Base-by-base conservation (phyloP, 2,797 vertebrate species). In the Euphonia xanthogaster region DNA sequence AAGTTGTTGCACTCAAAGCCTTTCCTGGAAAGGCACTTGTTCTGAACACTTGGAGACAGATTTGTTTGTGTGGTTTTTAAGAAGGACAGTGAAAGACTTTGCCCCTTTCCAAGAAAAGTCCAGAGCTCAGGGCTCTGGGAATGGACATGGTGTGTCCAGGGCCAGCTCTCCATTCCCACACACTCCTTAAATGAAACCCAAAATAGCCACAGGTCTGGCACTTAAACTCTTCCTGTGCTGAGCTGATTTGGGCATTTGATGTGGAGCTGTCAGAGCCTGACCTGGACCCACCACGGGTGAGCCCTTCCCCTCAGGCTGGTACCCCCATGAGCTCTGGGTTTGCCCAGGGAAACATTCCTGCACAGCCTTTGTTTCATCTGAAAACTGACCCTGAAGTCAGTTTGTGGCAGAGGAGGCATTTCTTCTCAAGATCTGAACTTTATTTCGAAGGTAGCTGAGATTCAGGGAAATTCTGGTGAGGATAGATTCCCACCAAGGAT, bases 401-500 rank as follows among this genome's bases (percentile, higher is more conserved):
- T n/a, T n/a, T n/a, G 16, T 18, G 20, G 7, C 16, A 62, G 10
- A 55, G 14, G 7, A 55, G 20, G 8, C 5, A n/a, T 61, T 90
- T 86, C 39, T 74, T 39, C 16, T 58, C 30, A 22, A 70, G 37
- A 45, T 35, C 19, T 37, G 47, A 76, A 55, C n/a, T 62, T 48
- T 37, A 12, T 58, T 93, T 84, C 55, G 42, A 47, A 54, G 7
- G 37, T 22, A 61, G 21, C 57, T 83, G 77, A 66, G 44, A 55
- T 28, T 71, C 51, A 62, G 33, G 10, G 33, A 58, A 40, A n/a
- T 77, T 28, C 48, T 58, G 30, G 10, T 40, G 53, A 58, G 45
- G 33, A 14, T 31, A 22, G 0, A 0, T 14, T 33, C 27, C 15
- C 68, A 86, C 27, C 6, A 23, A 74, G 28, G 22, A 23, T 0